Evolutionary conservation across 2,797 vertebrate species (phyloP).

Genomic region (Phylloscopus collybita): DNA sequence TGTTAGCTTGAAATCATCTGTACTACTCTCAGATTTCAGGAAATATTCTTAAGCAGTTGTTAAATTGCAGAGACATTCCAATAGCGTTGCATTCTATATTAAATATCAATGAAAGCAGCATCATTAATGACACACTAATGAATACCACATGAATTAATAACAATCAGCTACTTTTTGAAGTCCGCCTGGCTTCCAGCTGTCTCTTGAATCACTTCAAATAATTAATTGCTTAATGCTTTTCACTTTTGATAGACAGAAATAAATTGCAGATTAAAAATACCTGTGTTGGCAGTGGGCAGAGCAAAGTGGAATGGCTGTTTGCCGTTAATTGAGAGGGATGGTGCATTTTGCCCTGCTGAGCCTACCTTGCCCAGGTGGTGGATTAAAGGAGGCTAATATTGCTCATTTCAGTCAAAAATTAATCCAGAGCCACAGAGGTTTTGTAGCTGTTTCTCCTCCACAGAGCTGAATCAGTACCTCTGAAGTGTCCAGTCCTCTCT

Average conservation of each 20-base stretch:
- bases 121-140: conserved; percentile 64
- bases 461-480: not conserved
- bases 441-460: not conserved
- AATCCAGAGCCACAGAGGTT: not conserved
- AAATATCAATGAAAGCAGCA: conserved; percentile 41
- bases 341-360: not conserved
- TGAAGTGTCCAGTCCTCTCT: not conserved
- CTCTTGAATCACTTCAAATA: conserved; percentile 62
- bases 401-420: not conserved
- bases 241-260: conserved; percentile 54
- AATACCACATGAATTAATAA: conserved; percentile 73
- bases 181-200: conserved; percentile 63
- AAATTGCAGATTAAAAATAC: conserved; percentile 50
- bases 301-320: not conserved
- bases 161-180: conserved; percentile 65
- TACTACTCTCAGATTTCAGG: not conserved
- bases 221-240: conserved; percentile 65
- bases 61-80: conserved; percentile 35
- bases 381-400: not conserved
- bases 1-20: not conserved
- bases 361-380: not conserved
- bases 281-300: not conserved
- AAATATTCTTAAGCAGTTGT: not conserved
- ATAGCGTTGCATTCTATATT: not conserved
- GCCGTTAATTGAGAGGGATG: not conserved